Conservation (phyloP, 2,113 vertebrate species). For the Alligator mississippiensis region DNA sequence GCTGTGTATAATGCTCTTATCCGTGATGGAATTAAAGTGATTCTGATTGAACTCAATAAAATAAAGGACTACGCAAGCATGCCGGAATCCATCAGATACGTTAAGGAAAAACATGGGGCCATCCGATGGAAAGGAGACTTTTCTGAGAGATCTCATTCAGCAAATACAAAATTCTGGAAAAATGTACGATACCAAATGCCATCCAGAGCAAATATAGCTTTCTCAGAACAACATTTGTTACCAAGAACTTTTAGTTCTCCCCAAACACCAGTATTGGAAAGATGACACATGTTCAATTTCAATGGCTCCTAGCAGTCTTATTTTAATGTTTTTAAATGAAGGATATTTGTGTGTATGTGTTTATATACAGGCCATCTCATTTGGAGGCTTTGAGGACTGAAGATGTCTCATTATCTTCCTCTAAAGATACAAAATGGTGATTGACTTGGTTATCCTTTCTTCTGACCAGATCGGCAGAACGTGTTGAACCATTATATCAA, state of each 20-base stretch:
- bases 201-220: not conserved
- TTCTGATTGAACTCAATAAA: constrained; percentile 87
- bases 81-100: constrained; percentile 85
- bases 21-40: constrained; percentile 81
- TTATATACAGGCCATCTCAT: not conserved
- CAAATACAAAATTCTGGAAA: constrained; percentile 87
- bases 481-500: not conserved
- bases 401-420: not conserved
- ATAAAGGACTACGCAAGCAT: constrained; percentile 80
- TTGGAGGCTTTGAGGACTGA: not conserved
- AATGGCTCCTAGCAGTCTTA: not conserved
- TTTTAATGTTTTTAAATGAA: not conserved
- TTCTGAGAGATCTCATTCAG: constrained; percentile 36
- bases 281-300: not conserved
- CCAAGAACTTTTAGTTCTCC: not conserved
- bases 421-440: not conserved
- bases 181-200: constrained; percentile 89
- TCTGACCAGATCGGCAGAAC: not conserved
- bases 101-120: constrained; percentile 83
- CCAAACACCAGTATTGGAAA: not conserved
- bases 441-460: not conserved
- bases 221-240: not conserved
- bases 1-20: constrained; percentile 84
- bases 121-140: constrained; percentile 81
- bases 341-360: not conserved